These are phyloP conservation scores for Lucinisca nassula DNA, from an alignment of 2,888 invertebrate genomes.

Conservation along the genomic window DNA sequence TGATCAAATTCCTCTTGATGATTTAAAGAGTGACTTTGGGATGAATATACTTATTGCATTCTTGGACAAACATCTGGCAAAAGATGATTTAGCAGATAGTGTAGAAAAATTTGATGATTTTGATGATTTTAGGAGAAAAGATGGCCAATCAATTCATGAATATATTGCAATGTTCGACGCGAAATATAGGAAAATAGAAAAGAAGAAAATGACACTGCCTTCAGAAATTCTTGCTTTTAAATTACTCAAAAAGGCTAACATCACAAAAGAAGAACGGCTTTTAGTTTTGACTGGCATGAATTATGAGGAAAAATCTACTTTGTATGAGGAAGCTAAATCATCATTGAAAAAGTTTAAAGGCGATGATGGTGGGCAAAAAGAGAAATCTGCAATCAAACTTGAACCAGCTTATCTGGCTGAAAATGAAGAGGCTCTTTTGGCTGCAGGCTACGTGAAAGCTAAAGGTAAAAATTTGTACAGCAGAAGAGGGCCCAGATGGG, in stretches of 20 bases:
- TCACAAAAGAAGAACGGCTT: constrained; percentile 58
- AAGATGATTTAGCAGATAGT: constrained; percentile 69
- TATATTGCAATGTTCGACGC: constrained; percentile 56
- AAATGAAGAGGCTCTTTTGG: constrained; percentile 32
- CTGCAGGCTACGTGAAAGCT: constrained; percentile 31
- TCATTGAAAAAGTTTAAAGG: background rate
- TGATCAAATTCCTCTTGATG: constrained; percentile 58
- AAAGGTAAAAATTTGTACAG: too few relatives aligned
- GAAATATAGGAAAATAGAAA: constrained; percentile 64
- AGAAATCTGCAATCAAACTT: constrained; percentile 36
- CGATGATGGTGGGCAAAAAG: background rate
- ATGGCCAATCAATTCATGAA: constrained; percentile 55
- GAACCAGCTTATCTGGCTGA: constrained; percentile 44
- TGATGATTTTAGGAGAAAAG: constrained; percentile 53
- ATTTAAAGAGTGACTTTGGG: constrained; percentile 61
- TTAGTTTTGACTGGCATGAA: constrained; percentile 55
- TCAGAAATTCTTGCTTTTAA: constrained; percentile 67
- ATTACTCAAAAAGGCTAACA: constrained; percentile 53
- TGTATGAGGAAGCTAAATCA: constrained; percentile 32
- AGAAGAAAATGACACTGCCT: constrained; percentile 67
- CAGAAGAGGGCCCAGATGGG: too few relatives aligned
- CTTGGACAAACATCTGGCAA: constrained; percentile 64
- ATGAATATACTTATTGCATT: constrained; percentile 52
- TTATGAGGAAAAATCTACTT: constrained; percentile 39
- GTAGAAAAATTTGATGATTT: constrained; percentile 66